phyloP scores from a whole-genome alignment of 2,797 vertebrate species.

The Mus caroli region DNA sequence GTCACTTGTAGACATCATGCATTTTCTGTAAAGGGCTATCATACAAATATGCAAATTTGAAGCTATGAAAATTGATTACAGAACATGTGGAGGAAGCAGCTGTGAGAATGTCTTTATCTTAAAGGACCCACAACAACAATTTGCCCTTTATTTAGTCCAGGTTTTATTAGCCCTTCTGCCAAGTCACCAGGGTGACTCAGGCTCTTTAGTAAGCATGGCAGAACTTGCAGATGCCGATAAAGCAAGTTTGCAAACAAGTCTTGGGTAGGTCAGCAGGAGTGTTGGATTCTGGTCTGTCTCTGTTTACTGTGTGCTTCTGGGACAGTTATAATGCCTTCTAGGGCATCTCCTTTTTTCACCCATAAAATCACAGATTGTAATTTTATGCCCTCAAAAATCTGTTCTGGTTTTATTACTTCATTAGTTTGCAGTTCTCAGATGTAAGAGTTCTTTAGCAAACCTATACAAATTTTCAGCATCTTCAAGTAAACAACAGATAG shows the following conservation, averaged over 20 bases:
- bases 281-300: not conserved
- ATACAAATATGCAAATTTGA: conserved; percentile 38
- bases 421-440: conserved; percentile 54
- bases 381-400: not conserved
- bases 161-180: conserved; percentile 45
- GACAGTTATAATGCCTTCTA: not conserved
- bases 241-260: not conserved
- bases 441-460: conserved; percentile 36
- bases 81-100: not conserved
- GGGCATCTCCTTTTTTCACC: not conserved
- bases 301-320: not conserved
- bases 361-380: not conserved
- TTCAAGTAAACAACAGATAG: conserved; percentile 22
- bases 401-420: conserved; percentile 40
- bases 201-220: not conserved
- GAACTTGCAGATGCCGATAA: not conserved
- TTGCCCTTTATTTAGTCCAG: conserved; percentile 32
- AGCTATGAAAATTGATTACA: conserved; percentile 8
- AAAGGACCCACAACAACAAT: conserved; percentile 31
- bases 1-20: not conserved
- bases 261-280: not conserved
- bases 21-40: conserved; percentile 1
- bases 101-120: conserved; percentile 40
- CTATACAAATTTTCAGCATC: not conserved
- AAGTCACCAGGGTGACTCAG: not conserved